Conservation (phyloP, 2,113 vertebrate genomes). For the Caranx melampygus region DNA sequence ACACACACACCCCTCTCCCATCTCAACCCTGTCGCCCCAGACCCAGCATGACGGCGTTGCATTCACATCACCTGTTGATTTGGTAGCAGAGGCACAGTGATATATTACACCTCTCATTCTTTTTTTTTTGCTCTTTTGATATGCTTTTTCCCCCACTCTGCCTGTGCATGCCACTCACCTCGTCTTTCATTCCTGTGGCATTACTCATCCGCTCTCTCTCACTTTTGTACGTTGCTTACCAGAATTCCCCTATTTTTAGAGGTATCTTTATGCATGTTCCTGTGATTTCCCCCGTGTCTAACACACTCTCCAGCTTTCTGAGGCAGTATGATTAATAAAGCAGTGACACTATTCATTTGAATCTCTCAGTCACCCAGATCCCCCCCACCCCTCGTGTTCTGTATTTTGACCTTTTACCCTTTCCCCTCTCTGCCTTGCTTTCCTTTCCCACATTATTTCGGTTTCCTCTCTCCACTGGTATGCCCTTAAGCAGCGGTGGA, state of each 20-base stretch:
- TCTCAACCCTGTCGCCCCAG: slow-evolving; percentile 21
- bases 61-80: slow-evolving; percentile 77
- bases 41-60: slow-evolving; percentile 27
- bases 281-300: neutral
- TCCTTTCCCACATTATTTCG: slow-evolving; percentile 58
- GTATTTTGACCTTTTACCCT: slow-evolving; percentile 37
- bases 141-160: neutral
- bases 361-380: slow-evolving; percentile 13
- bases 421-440: slow-evolving; percentile 30
- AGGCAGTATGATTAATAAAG: slow-evolving; percentile 34
- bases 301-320: neutral
- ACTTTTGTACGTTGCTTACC: slow-evolving; percentile 5
- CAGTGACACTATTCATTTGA: slow-evolving; percentile 20
- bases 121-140: slow-evolving; percentile 1
- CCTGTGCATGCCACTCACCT: slow-evolving; percentile 28
- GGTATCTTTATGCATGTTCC: slow-evolving; percentile 10
- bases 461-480: slow-evolving; percentile 28
- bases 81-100: slow-evolving; percentile 35
- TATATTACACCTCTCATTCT: slow-evolving; percentile 25
- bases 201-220: slow-evolving; percentile 49
- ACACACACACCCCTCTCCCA: neutral
- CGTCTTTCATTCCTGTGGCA: slow-evolving; percentile 35
- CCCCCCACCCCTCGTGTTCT: neutral
- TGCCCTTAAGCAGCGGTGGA: slow-evolving; percentile 63
- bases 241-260: slow-evolving; percentile 30